Percentiles rank a stretch among this genome's conserved stretches.
Conservation (phyloP, 2,888 invertebrate genomes). For the Cremastinae sp. region DNA sequence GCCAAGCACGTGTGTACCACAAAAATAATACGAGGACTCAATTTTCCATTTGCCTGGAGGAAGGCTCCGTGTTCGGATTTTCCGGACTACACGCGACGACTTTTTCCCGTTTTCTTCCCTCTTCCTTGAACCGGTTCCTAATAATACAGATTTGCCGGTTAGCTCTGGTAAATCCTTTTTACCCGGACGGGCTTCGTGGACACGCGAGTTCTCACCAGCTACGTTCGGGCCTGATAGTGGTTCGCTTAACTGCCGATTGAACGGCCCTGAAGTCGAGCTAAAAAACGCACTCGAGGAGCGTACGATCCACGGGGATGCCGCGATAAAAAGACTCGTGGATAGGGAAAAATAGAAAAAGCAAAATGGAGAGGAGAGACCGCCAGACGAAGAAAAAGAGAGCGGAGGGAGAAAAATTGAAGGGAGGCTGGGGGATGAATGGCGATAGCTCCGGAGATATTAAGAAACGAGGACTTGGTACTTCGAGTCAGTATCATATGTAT, state of each 20-base stretch:
- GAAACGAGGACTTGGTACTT: slow-evolving; percentile 47
- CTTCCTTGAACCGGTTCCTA: slow-evolving; percentile 33
- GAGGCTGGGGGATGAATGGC: slow-evolving; percentile 40
- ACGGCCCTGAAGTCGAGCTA: slow-evolving; percentile 52
- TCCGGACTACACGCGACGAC: slow-evolving; percentile 45
- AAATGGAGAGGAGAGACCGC: background rate
- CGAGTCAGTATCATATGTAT: slow-evolving; percentile 13
- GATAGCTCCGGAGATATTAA: slow-evolving; percentile 56
- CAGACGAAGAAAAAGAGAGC: background rate
- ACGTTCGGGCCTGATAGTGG: slow-evolving; percentile 20
- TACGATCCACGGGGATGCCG: slow-evolving; percentile 26
- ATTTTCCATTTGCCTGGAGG: slow-evolving; percentile 74
- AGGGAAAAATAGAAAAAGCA: background rate
- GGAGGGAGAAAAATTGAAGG: background rate
- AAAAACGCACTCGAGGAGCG: slow-evolving; percentile 60
- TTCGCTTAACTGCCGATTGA: slow-evolving; percentile 67
- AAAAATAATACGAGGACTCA: slow-evolving; percentile 76
- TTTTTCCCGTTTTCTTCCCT: slow-evolving; percentile 3
- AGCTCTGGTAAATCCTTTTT: slow-evolving; percentile 31
- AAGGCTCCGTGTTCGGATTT: slow-evolving; percentile 42
- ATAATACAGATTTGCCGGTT: background rate
- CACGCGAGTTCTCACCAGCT: slow-evolving; percentile 15
- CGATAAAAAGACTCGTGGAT: background rate
- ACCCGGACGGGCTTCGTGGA: slow-evolving; percentile 43
- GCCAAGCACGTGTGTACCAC: slow-evolving; percentile 70